Conservation (phyloP, 2,797 vertebrate species). For the Diglossa cyanea region DNA sequence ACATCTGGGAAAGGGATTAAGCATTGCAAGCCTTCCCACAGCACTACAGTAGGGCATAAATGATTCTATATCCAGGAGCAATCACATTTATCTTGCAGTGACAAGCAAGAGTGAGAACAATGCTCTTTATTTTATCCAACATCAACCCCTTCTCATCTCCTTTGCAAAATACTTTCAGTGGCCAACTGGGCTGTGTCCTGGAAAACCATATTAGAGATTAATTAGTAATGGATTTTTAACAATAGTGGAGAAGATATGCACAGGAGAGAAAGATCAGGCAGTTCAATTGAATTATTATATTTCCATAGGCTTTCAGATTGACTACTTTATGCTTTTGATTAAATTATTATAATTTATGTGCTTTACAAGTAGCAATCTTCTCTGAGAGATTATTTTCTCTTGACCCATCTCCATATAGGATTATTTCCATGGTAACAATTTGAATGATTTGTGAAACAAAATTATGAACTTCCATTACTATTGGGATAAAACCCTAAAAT, state of each 20-base stretch:
- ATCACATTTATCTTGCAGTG: background rate
- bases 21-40: background rate
- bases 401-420: conserved; percentile 42
- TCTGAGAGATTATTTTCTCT: conserved; percentile 48
- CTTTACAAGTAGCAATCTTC: conserved; percentile 49
- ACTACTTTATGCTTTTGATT: conserved; percentile 42
- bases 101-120: background rate
- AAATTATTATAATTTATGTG: conserved; percentile 58
- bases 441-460: conserved; percentile 20
- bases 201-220: conserved; percentile 5
- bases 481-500: background rate
- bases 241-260: background rate
- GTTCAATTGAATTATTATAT: conserved; percentile 40
- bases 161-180: conserved; percentile 5
- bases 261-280: conserved; percentile 21
- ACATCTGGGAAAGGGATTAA: background rate
- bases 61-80: background rate
- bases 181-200: background rate
- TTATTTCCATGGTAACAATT: conserved; percentile 57
- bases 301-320: conserved; percentile 18
- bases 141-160: background rate
- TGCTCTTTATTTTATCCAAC: background rate
- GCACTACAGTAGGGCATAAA: background rate
- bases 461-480: background rate
- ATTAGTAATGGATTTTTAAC: conserved; percentile 51